A percentile compares a stretch with the other conserved stretches of the same genome.
Evolutionary conservation across 2,888 invertebrate genomes (phyloP).

Genomic region (Xestia sexstrigata): DNA sequence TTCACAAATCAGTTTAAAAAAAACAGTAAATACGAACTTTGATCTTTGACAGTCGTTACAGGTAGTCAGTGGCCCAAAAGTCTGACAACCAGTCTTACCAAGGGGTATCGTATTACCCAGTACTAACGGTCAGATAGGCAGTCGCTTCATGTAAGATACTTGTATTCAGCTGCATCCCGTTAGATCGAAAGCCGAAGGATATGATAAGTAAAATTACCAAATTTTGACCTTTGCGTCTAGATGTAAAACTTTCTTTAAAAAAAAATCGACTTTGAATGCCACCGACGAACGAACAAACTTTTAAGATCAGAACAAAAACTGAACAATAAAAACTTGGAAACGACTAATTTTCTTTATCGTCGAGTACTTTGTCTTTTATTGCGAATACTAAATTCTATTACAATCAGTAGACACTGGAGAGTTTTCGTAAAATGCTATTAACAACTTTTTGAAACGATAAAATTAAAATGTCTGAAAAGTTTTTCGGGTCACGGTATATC

Average conservation of each 20-base stretch:
- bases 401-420: constrained; percentile 64
- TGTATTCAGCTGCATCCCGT: no score
- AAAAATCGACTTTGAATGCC: constrained; percentile 24
- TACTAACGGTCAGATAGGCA: no score
- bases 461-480: constrained; percentile 68
- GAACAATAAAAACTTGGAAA: constrained; percentile 59
- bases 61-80: no score
- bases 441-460: constrained; percentile 63
- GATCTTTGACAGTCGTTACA: no score
- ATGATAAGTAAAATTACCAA: not conserved
- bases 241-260: constrained; percentile 8
- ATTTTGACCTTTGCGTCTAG: not conserved
- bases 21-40: no score
- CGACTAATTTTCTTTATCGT: constrained; percentile 67
- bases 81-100: no score
- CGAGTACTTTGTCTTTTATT: constrained; percentile 64
- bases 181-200: no score
- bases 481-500: constrained; percentile 53
- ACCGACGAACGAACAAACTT: constrained; percentile 48
- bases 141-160: no score
- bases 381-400: constrained; percentile 67
- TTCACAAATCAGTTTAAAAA: no score
- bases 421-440: constrained; percentile 62
- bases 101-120: no score
- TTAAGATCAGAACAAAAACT: constrained; percentile 50